A percentile compares a stretch with the other conserved stretches of the same genome.
Evolutionary conservation across 2,888 invertebrate species (phyloP).

Genomic region (Lithosia quadra): DNA sequence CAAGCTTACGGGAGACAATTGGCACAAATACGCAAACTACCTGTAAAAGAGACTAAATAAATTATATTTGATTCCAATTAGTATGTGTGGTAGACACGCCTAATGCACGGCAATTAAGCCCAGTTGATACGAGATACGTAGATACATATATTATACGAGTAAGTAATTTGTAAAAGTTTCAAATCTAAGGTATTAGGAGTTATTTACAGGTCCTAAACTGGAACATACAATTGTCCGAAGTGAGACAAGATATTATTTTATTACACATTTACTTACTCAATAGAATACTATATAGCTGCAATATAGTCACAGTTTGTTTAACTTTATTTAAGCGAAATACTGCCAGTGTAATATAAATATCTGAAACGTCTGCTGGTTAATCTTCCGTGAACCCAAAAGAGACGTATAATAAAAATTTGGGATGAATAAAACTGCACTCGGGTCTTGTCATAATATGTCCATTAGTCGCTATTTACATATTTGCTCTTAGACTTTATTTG

Average conservation of each 20-base stretch:
- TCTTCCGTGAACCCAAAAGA: conserved; percentile 78
- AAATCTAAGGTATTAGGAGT: neutral
- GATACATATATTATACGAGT: too few relatives aligned
- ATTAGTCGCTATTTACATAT: conserved; percentile 61
- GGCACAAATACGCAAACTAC: too few relatives aligned
- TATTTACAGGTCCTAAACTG: neutral
- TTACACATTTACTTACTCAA: neutral
- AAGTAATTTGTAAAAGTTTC: too few relatives aligned
- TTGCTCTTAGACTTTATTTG: conserved; percentile 35
- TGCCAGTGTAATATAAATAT: conserved; percentile 71
- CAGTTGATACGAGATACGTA: too few relatives aligned
- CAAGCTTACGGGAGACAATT: too few relatives aligned
- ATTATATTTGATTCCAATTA: too few relatives aligned
- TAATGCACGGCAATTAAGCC: too few relatives aligned
- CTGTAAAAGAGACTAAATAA: too few relatives aligned
- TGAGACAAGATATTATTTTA: too few relatives aligned
- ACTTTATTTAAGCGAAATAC: conserved; percentile 25
- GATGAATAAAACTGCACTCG: conserved; percentile 77
- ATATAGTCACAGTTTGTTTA: conserved; percentile 25
- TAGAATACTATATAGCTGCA: neutral
- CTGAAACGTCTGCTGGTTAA: conserved; percentile 71
- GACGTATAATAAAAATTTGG: conserved; percentile 79
- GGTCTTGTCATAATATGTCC: conserved; percentile 76
- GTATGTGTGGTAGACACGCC: too few relatives aligned
- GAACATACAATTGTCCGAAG: neutral